Base-by-base conservation (phyloP, 2,113 vertebrate species). In the Stictonetta naevosa region DNA sequence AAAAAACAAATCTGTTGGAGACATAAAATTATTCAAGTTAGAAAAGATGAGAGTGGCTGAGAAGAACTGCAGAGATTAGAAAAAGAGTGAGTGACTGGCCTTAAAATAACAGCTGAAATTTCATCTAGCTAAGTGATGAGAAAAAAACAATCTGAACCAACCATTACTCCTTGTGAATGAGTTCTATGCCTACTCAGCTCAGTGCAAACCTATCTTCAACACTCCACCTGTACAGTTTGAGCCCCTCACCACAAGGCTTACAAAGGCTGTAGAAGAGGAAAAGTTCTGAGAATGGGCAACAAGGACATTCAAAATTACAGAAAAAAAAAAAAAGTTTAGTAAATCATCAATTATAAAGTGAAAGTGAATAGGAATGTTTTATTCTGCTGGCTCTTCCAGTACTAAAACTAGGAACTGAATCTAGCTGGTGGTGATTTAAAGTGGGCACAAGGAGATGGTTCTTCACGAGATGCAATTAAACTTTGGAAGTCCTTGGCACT, bases 1-100 rank as follows among this genome's bases (percentile, higher is more conserved):
- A 92, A 90, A 68, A 58, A 90, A 79, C 20, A 83, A 76, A 88
- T 83, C 85, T 80, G 44, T 58, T 62, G 20, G 63, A 80, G 67
- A 64, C 44, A 81, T 63, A 90, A 87, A 96, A 87, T 90, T 90
- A 82, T 91, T 82, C 66, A 83, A 17, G 67, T 75, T 60, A 53
- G 58, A 69, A 88, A 83, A 77, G 22, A 69, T 69, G 44, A 82
- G 10, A 9, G 34, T 83, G 63, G 29, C 82, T 80, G 42, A 0
- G 0, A 85, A 86, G 63, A 83, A n/a, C 53, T 68, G 72, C 38
- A 58, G 82, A 91, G 58, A 48, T 76, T 86, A 85, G 63, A 28
- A 75, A 73, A 73, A 66, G 63, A 26, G 26, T 68, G 42, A 94
- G 38, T 73, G 84, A 67, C 81, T 59, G 62, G 48, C 50, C 38